phyloP scores from a whole-genome alignment of 2,113 vertebrate species.

The Amphiprion percula region DNA sequence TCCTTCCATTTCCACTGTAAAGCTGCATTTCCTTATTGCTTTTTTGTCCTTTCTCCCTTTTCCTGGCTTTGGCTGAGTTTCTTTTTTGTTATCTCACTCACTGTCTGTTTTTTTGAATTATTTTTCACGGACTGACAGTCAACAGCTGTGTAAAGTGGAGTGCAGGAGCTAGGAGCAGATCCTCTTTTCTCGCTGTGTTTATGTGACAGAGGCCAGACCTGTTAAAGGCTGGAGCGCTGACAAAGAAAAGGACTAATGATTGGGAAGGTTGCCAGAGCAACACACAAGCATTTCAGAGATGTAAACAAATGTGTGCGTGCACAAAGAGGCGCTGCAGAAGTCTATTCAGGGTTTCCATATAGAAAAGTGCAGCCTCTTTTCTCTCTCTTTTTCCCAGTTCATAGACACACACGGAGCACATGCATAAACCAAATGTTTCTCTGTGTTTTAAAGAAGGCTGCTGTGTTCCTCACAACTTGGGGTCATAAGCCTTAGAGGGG shows the following conservation, averaged over 20 bases:
- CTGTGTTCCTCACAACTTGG: constrained; percentile 17
- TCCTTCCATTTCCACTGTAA: constrained; percentile 29
- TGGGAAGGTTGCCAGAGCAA: constrained; percentile 71
- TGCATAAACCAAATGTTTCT: constrained; percentile 8
- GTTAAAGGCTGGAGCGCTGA: constrained; percentile 71
- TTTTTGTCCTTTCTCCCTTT: constrained; percentile 7
- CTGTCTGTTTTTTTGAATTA: constrained; percentile 9
- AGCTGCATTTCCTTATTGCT: background rate
- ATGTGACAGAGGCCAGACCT: constrained; percentile 76
- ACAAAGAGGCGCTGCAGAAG: constrained; percentile 45
- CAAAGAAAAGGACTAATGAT: constrained; percentile 72
- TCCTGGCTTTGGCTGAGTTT: constrained; percentile 25
- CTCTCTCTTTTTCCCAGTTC: background rate
- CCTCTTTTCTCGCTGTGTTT: constrained; percentile 66
- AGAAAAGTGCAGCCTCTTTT: constrained; percentile 25
- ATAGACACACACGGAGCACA: constrained; percentile 18
- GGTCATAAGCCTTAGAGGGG: constrained; percentile 14
- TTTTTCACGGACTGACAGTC: constrained; percentile 24
- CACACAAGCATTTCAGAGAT: constrained; percentile 70
- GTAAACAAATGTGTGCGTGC: constrained; percentile 70
- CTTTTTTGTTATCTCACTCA: constrained; percentile 37
- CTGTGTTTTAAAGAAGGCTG: constrained; percentile 39
- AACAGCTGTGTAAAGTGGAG: constrained; percentile 16
- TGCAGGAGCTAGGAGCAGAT: constrained; percentile 35
- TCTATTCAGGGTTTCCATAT: constrained; percentile 54